Evolutionary conservation across 2,888 invertebrate genomes (phyloP), one percentile per base, ranked within the genome.

Genomic region (Rhaphigaster nebulosa): DNA sequence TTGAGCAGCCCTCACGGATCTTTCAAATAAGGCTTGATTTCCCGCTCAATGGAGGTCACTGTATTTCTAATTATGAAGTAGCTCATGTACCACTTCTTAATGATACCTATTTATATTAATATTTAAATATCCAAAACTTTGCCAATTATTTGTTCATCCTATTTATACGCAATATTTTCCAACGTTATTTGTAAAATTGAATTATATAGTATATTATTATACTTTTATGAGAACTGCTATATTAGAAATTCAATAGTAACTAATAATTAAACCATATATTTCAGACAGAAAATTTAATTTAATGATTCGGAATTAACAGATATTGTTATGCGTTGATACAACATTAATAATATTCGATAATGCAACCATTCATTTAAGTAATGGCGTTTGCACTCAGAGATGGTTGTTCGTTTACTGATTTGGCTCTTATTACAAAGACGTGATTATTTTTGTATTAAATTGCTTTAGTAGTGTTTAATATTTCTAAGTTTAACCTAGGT

Each of bases 301-400:
- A 76, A 76, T 38, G 29, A 38, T 76, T 38, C 8, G 8, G 70
- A 76, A 76, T 76, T 26, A 84, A 50, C 84, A 84, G 38, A 41
- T 84, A 45, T 45, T n/a, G 45, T n/a, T n/a, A 45, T 50, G 45
- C 84, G 45, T 84, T 84, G 60, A 88, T 88, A 88, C 41, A 88
- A 76, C 34, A 89, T 80, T 90, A 41, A 54, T 80, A 87, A n/a
- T 56, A 54, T 87, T 80, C 87, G 90, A 90, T 90, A 87, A 50
- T 90, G 90, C 76, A 76, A 90, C 76, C 88, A 76, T 52, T 54
- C 88, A 90, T 34, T 84, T n/a, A 52, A 90, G 91, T 91, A 92
- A 92, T 92, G 92, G 92, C 92, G 92, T 92, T 92, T 91, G 92
- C 91, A 65, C 88, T 91, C 90, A 91, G 90, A 89, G 90, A 91